Conservation (phyloP, 2,888 invertebrate species). For the Tipula lateralis region DNA sequence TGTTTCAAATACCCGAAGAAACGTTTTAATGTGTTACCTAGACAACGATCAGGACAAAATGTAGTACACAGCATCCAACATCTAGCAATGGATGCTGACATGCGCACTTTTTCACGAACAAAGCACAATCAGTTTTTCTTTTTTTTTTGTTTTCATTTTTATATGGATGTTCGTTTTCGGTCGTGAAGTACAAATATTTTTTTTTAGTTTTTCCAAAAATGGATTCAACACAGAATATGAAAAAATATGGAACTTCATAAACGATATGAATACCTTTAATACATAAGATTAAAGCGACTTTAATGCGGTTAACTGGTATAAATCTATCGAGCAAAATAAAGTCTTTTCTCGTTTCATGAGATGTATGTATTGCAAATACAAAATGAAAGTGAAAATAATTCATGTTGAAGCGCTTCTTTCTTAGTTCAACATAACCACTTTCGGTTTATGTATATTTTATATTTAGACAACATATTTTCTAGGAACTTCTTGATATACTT, state of each 20-base stretch:
- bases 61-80: conserved; percentile 27
- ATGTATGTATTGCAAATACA: not conserved
- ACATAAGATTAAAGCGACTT: not conserved
- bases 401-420: not conserved
- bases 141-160: not conserved
- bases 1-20: not conserved
- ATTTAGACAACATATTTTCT: not conserved
- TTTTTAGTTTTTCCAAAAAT: not conserved
- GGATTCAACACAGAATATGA: not conserved
- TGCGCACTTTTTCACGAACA: not conserved
- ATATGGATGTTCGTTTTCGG: not conserved
- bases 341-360: not conserved
- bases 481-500: not conserved
- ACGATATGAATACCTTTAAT: not conserved
- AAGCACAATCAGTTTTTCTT: not conserved
- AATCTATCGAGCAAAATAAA: not conserved
- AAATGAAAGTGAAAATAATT: not conserved
- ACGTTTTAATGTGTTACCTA: not conserved
- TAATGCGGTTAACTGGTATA: not conserved
- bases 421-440: not conserved
- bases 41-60: conserved; percentile 28
- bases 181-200: not conserved
- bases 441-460: too few species aligned
- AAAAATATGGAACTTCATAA: not conserved
- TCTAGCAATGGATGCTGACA: conserved; percentile 29